Percentiles rank a stretch among this genome's conserved stretches.
Evolutionary conservation across 2,113 vertebrate species (phyloP).

Genomic region (Brachypodius melanocephalos): DNA sequence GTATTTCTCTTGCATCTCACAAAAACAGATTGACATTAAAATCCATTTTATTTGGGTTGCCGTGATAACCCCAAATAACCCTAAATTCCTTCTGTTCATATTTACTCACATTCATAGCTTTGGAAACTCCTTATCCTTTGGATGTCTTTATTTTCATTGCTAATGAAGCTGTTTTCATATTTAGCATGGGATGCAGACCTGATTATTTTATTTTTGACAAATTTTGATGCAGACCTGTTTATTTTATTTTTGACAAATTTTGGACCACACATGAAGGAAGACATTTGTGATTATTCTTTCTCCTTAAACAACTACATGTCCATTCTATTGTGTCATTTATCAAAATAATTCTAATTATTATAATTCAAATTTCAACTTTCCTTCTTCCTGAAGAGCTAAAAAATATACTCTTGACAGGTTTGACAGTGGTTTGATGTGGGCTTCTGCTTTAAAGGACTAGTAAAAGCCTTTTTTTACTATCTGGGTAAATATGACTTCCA

Average conservation of each 20-base stretch:
- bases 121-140: not conserved
- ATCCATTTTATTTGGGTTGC: constrained; percentile 23
- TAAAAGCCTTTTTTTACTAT: not conserved
- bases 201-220: constrained; percentile 1
- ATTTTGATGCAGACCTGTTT: not conserved
- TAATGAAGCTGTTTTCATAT: not conserved
- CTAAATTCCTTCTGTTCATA: constrained; percentile 21
- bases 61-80: constrained; percentile 5
- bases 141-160: not conserved
- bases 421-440: not conserved
- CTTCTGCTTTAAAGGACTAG: not conserved
- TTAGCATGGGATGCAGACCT: not conserved
- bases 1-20: not conserved
- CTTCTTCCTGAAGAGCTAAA: not conserved
- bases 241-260: not conserved
- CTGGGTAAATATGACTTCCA: not conserved
- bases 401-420: not conserved
- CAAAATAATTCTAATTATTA: not conserved
- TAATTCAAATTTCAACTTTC: not conserved
- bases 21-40: not conserved
- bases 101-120: not conserved
- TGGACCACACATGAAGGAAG: not conserved
- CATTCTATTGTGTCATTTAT: not conserved
- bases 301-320: not conserved
- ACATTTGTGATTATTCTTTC: not conserved